These are phyloP conservation scores for Zhuqinia jingwanae DNA, from an alignment of 2,888 invertebrate genomes.

Conservation along the genomic window DNA sequence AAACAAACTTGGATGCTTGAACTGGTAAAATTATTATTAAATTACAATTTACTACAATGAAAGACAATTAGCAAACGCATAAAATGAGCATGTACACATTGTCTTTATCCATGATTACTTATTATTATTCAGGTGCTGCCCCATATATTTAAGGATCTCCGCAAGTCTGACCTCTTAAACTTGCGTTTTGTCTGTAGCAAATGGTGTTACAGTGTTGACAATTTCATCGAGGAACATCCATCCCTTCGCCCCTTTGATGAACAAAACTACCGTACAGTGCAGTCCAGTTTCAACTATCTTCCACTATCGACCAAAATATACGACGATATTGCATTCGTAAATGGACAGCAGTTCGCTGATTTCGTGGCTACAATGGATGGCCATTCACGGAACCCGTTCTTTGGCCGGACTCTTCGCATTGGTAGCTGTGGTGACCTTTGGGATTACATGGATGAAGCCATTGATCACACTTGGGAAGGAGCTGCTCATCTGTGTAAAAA, in stretches of 20 bases:
- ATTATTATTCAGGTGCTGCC: background rate
- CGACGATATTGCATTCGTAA: slow-evolving; percentile 25
- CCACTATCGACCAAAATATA: slow-evolving; percentile 22
- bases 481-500: background rate
- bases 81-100: too few species aligned
- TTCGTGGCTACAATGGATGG: background rate
- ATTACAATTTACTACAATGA: too few species aligned
- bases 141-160: slow-evolving; percentile 36
- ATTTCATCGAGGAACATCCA: background rate
- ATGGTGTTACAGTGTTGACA: background rate
- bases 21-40: slow-evolving; percentile 8
- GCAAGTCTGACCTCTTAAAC: background rate
- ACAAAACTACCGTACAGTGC: background rate
- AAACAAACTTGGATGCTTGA: slow-evolving; percentile 7
- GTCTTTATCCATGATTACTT: too few species aligned
- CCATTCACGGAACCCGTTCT: slow-evolving; percentile 26
- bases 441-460: background rate
- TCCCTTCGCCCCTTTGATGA: background rate
- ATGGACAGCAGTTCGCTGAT: slow-evolving; percentile 5
- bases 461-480: background rate
- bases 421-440: slow-evolving; percentile 15
- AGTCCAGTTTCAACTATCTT: slow-evolving; percentile 11
- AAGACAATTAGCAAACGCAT: too few species aligned
- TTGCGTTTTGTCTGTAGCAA: background rate
- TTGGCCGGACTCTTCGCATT: slow-evolving; percentile 11